Percentiles rank a stretch among this genome's conserved stretches.
Evolutionary conservation across 92 coral and sea anemone species (phyloP).

Genomic region (Siderastrea radians): DNA sequence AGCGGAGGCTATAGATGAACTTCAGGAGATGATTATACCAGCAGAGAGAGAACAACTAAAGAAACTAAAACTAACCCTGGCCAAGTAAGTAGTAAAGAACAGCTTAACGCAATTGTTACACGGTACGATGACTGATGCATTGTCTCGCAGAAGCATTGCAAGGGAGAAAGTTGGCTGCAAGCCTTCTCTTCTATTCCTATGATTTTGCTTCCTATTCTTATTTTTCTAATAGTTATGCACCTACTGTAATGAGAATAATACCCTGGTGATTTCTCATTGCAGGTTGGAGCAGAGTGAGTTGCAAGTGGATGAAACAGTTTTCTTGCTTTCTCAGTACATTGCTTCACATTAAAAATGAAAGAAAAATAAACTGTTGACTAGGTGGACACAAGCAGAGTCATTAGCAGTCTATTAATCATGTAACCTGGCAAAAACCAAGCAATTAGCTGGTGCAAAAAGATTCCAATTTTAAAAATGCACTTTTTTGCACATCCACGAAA

Average conservation of each 20-base stretch:
- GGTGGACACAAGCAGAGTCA: neutral
- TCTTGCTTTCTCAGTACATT: constrained; percentile 85
- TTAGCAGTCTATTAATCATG: neutral
- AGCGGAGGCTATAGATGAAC: constrained; percentile 82
- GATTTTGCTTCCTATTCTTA: too few relatives aligned
- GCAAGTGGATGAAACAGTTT: constrained; percentile 92
- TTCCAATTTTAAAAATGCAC: too few relatives aligned
- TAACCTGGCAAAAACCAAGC: too few relatives aligned
- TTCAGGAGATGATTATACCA: constrained; percentile 86
- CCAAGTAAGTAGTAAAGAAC: constrained; percentile 69
- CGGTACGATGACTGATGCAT: neutral
- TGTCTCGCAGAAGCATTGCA: neutral
- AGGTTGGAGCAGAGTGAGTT: constrained; percentile 96
- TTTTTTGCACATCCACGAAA: too few relatives aligned
- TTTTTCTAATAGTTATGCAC: too few relatives aligned
- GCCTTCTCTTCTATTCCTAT: too few relatives aligned
- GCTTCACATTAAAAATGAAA: constrained; percentile 30
- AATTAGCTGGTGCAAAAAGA: too few relatives aligned
- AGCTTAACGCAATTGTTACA: neutral
- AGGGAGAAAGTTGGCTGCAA: neutral
- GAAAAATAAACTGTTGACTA: neutral
- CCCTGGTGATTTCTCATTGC: constrained; percentile 9
- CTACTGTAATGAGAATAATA: too few relatives aligned
- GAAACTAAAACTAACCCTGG: constrained; percentile 76
- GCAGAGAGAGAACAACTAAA: constrained; percentile 85